Evolutionary conservation across 1,140 invertebrate genomes (phyloP).

Genomic region (Danaus melanippus): DNA sequence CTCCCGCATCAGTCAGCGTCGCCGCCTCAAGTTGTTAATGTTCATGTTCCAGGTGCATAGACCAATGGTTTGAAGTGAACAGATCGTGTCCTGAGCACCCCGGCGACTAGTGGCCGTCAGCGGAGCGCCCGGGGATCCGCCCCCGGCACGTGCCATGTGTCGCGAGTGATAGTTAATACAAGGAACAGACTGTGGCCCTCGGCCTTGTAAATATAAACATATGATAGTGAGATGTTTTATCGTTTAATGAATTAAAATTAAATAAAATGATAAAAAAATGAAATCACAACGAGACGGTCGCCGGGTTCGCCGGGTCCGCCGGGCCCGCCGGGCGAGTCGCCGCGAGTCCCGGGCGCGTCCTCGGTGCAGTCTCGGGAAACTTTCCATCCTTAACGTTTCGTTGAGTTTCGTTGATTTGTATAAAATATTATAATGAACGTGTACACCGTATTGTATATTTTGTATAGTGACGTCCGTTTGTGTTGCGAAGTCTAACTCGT

Average conservation of each 20-base stretch:
- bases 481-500: slow-evolving; percentile 21
- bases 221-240: slow-evolving; percentile 68
- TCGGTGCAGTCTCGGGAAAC: too few species aligned
- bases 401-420: slow-evolving; percentile 22
- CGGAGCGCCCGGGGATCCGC: slow-evolving; percentile 6
- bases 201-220: slow-evolving; percentile 63
- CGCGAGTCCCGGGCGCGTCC: too few species aligned
- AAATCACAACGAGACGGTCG: slow-evolving; percentile 37
- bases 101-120: slow-evolving; percentile 80
- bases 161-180: slow-evolving; percentile 62
- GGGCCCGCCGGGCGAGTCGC: too few species aligned
- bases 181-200: slow-evolving; percentile 51
- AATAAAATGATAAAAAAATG: slow-evolving; percentile 31
- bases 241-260: slow-evolving; percentile 40
- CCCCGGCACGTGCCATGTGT: slow-evolving; percentile 37
- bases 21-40: background rate
- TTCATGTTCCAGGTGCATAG: slow-evolving; percentile 85
- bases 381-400: too few species aligned
- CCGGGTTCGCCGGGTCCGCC: too few species aligned
- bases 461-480: slow-evolving; percentile 30
- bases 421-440: slow-evolving; percentile 23
- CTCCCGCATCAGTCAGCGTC: background rate
- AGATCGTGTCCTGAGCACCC: slow-evolving; percentile 97
- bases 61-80: slow-evolving; percentile 98
- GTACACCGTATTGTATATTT: slow-evolving; percentile 32